phyloP scores from a whole-genome alignment of 2,113 vertebrate species.

The Meleagris gallopavo region DNA sequence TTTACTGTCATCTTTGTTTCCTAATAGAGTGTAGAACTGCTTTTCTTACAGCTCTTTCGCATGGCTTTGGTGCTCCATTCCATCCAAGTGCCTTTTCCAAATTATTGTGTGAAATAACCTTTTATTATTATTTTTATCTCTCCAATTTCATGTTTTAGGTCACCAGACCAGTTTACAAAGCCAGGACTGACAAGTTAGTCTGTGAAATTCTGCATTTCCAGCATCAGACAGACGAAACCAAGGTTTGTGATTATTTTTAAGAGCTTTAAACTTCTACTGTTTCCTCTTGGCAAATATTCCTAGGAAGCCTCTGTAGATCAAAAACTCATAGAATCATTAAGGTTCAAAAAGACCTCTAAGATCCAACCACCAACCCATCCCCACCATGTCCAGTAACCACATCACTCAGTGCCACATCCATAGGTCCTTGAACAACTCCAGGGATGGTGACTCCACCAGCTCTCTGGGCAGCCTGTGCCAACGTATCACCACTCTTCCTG shows the following conservation, averaged over 20 bases:
- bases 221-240: slow-evolving; percentile 47
- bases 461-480: neutral
- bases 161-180: slow-evolving; percentile 77
- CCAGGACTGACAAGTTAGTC: slow-evolving; percentile 70
- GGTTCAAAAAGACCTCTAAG: no score
- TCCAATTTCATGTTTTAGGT: slow-evolving; percentile 64
- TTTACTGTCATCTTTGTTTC: neutral
- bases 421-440: neutral
- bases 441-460: neutral
- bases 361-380: no score
- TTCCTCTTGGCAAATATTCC: neutral
- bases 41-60: neutral
- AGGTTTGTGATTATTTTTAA: slow-evolving; percentile 60
- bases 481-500: neutral
- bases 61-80: neutral
- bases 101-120: neutral
- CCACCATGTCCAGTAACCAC: no score
- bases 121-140: slow-evolving; percentile 1
- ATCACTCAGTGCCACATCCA: no score
- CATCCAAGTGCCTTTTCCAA: neutral
- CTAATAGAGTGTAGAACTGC: neutral
- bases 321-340: no score
- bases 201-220: slow-evolving; percentile 76
- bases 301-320: neutral
- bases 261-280: neutral